Base-by-base conservation (phyloP, 1,140 invertebrate species). In the Bathynomus jamesi region DNA sequence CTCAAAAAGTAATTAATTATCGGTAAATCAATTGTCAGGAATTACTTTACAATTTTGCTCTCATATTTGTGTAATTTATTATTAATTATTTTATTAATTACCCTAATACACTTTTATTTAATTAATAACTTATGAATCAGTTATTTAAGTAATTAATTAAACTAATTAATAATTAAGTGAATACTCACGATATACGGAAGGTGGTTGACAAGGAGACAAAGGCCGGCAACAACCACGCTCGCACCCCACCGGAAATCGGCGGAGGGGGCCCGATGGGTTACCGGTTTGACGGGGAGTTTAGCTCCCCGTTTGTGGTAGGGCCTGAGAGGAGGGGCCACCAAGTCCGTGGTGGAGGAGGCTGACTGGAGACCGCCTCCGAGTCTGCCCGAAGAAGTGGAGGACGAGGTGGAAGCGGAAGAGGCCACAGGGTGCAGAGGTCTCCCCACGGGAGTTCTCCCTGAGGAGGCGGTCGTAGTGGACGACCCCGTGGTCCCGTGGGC, bases 111-210 rank as follows among this genome's bases (percentile, higher is more conserved):
- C n/a, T n/a, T n/a, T n/a, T n/a, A n/a, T n/a, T n/a, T n/a, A n/a
- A n/a, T n/a, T n/a, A n/a, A n/a, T n/a, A n/a, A n/a, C n/a, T n/a
- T n/a, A n/a, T n/a, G n/a, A n/a, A n/a, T n/a, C n/a, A n/a, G n/a
- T n/a, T n/a, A n/a, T n/a, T n/a, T n/a, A n/a, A n/a, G n/a, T n/a
- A n/a, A n/a, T n/a, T n/a, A n/a, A n/a, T n/a, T n/a, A n/a, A n/a
- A n/a, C n/a, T n/a, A 11, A 53, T 13, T 13, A 53, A n/a, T 11
- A 13, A 13, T 53, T 13, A 53, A 63, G 28, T 8, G 21, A 3
- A 27, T 68, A 85, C 85, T 86, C 80, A 87, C 86, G 80, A 87
- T 79, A 24, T 85, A 79, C 5, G 86, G 86, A 28, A 86, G 72
- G 78, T 87, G 85, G 78, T 86, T 85, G 71, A 85, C 79, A 21